phyloP scores from a whole-genome alignment of 2,888 invertebrate species.

The Nyleta sp. region DNA sequence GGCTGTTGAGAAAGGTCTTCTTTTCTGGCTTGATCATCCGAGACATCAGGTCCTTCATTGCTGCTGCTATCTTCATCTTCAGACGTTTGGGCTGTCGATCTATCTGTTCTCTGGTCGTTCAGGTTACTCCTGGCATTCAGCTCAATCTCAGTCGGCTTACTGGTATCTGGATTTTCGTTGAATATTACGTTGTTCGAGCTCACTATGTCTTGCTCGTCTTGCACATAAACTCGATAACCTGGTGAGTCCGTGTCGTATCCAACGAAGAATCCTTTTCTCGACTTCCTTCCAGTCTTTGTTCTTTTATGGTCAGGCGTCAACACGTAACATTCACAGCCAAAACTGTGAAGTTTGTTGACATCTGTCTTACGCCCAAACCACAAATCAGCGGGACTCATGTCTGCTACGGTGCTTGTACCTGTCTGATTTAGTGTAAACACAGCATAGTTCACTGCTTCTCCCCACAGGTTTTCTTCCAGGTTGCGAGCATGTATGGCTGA shows the following conservation, averaged over 20 bases:
- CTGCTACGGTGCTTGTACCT: background rate
- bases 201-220: conserved; percentile 5
- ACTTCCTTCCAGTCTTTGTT: background rate
- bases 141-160: no score
- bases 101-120: no score
- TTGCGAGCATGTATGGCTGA: background rate
- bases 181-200: background rate
- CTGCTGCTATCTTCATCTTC: no score
- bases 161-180: no score
- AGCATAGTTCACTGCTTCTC: conserved; percentile 44
- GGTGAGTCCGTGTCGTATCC: conserved; percentile 68
- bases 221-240: conserved; percentile 62
- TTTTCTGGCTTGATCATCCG: no score
- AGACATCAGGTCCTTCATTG: no score
- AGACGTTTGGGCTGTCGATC: no score
- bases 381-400: background rate
- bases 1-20: no score
- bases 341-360: background rate
- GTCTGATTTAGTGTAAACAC: conserved; percentile 8
- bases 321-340: conserved; percentile 6
- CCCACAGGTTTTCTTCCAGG: conserved; percentile 36
- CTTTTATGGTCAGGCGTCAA: background rate
- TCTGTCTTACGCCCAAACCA: background rate
- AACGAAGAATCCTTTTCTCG: conserved; percentile 54
- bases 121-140: no score